Evolutionary conservation across 2,888 invertebrate genomes (phyloP).

Genomic region (Actias luna): DNA sequence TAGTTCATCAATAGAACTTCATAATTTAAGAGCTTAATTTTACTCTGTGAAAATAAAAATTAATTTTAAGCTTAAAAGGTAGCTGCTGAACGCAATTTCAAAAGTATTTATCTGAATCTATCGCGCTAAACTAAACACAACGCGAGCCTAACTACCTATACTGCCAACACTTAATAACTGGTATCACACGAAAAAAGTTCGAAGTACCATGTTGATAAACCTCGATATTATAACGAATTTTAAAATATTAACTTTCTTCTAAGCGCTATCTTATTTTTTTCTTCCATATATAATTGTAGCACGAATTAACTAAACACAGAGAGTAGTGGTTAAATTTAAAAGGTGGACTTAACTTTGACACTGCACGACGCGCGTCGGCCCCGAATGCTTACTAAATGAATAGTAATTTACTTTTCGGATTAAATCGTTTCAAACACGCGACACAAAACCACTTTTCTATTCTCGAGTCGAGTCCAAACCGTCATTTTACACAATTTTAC

Average conservation of each 20-base stretch:
- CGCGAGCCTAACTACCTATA: no score
- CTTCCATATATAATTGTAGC: background rate
- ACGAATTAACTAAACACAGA: background rate
- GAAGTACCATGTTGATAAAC: background rate
- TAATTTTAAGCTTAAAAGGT: background rate
- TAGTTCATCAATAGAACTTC: no score
- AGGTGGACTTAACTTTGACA: slow-evolving; percentile 66
- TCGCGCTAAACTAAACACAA: background rate
- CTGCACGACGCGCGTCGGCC: slow-evolving; percentile 55
- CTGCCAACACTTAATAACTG: background rate
- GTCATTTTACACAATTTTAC: slow-evolving; percentile 82
- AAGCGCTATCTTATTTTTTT: background rate
- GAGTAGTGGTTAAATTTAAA: slow-evolving; percentile 47
- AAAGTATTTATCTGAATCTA: background rate
- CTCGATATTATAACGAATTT: background rate
- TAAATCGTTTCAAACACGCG: slow-evolving; percentile 81
- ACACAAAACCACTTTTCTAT: slow-evolving; percentile 80
- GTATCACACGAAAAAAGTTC: background rate
- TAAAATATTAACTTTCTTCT: background rate
- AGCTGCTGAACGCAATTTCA: background rate
- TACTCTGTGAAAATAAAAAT: no score
- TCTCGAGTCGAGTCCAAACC: slow-evolving; percentile 72
- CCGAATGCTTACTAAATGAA: slow-evolving; percentile 77
- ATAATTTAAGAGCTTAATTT: no score
- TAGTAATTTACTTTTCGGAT: slow-evolving; percentile 80